Evolutionary conservation across 2,797 vertebrate species (phyloP).

Genomic region (Sebastes taczanowskii): DNA sequence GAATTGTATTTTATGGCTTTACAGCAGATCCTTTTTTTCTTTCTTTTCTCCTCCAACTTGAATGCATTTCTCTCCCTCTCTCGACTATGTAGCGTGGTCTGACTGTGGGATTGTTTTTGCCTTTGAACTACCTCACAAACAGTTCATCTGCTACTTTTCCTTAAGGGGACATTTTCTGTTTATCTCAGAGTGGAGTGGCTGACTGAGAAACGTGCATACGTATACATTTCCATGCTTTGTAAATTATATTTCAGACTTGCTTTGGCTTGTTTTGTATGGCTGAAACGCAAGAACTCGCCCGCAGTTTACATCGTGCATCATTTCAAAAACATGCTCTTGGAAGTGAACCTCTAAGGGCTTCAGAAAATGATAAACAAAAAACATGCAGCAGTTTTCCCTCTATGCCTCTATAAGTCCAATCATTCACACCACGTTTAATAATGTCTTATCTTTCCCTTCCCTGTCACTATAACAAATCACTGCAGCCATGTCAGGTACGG

Average conservation of each 20-base stretch:
- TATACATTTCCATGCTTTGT: slow-evolving; percentile 18
- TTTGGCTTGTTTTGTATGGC: neutral
- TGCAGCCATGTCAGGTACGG: neutral
- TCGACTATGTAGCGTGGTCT: slow-evolving; percentile 33
- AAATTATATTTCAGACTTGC: slow-evolving; percentile 18
- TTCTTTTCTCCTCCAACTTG: slow-evolving; percentile 57
- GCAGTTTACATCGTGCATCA: slow-evolving; percentile 3
- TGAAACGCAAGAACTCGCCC: neutral
- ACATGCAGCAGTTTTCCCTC: neutral
- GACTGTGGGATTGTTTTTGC: slow-evolving; percentile 68
- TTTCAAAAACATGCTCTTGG: slow-evolving; percentile 5
- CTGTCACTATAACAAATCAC: slow-evolving; percentile 5
- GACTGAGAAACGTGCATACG: slow-evolving; percentile 11
- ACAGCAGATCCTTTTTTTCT: slow-evolving; percentile 67
- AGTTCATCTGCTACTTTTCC: slow-evolving; percentile 46
- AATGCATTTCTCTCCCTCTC: slow-evolving; percentile 37
- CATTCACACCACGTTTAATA: neutral
- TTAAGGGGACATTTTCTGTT: slow-evolving; percentile 39
- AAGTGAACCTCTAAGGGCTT: slow-evolving; percentile 7
- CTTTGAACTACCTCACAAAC: slow-evolving; percentile 62
- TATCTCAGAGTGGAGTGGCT: slow-evolving; percentile 23
- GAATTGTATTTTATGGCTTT: slow-evolving; percentile 79
- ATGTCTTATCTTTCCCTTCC: neutral
- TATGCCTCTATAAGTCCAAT: neutral
- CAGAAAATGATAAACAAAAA: neutral